Evolutionary conservation across 2,797 vertebrate species (phyloP).

Genomic region (Oceanodroma leucorhoa): DNA sequence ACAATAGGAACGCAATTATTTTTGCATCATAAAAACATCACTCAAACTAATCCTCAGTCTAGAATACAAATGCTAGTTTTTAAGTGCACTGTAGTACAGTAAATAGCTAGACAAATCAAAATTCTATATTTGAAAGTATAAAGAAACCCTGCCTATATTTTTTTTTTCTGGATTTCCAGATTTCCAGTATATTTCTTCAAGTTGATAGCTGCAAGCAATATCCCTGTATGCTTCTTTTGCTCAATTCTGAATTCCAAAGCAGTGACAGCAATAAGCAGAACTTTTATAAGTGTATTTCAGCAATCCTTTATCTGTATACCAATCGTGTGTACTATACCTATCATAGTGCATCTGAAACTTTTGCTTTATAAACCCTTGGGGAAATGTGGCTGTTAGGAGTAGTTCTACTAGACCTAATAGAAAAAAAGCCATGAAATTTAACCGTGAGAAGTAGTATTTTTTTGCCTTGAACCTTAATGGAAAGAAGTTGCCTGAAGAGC

Average conservation of each 20-base stretch:
- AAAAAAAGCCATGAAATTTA: not conserved
- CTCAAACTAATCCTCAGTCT: not conserved
- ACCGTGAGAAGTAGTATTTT: not conserved
- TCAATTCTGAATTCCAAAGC: not conserved
- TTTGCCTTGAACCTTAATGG: not conserved
- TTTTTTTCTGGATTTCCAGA: not conserved
- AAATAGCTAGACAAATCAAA: not conserved
- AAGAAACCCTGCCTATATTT: not conserved
- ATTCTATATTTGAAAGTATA: not conserved
- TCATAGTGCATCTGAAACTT: not conserved
- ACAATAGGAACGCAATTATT: not conserved
- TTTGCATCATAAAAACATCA: not conserved
- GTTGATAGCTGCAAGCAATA: not conserved
- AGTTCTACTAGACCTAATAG: not conserved
- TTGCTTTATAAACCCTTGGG: not conserved
- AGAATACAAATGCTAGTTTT: not conserved
- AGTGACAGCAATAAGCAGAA: not conserved
- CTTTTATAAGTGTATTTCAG: not conserved
- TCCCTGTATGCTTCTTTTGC: not conserved
- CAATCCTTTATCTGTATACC: not conserved
- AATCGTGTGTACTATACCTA: not conserved
- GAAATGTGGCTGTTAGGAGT: not conserved
- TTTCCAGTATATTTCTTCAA: not conserved
- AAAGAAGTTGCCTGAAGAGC: not conserved
- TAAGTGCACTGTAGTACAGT: not conserved